These are phyloP conservation scores for Leptoteleia sp. DNA, from an alignment of 1,140 invertebrate genomes.

Conservation along the genomic window DNA sequence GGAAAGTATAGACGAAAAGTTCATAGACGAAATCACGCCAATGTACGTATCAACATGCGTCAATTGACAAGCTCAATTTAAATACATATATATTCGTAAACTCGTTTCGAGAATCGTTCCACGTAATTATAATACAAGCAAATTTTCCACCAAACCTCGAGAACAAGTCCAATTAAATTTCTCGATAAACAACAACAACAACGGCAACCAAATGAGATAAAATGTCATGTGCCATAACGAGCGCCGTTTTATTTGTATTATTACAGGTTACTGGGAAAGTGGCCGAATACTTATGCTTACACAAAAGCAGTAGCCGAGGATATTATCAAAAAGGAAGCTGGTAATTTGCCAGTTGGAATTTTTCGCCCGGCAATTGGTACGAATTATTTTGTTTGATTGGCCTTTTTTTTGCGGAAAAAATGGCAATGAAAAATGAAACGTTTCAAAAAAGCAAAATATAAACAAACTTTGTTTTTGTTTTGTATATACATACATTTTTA, in stretches of 20 bases:
- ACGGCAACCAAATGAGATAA: no score
- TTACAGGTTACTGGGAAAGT: conserved; percentile 80
- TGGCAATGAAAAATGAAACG: no score
- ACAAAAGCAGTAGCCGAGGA: conserved; percentile 87
- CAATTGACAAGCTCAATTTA: no score
- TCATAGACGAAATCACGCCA: conserved; percentile 84
- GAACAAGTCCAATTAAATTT: no score
- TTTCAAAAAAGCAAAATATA: no score
- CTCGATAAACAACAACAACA: no score
- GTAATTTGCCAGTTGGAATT: conserved; percentile 86
- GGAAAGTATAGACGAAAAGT: conserved; percentile 85
- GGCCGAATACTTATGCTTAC: conserved; percentile 88
- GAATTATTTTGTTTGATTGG: conserved; percentile 3
- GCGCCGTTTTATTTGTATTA: no score
- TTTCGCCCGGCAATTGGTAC: conserved; percentile 89
- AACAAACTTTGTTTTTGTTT: no score
- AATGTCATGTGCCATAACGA: no score
- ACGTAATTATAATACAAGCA: no score
- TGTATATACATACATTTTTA: no score
- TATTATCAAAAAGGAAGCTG: conserved; percentile 81
- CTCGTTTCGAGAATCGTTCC: not conserved
- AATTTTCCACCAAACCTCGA: no score
- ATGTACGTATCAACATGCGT: conserved; percentile 79
- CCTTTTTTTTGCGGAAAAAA: not conserved
- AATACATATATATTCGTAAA: not conserved